Conservation (phyloP, 2,797 vertebrate genomes). For the Pseudochirops corinnae region DNA sequence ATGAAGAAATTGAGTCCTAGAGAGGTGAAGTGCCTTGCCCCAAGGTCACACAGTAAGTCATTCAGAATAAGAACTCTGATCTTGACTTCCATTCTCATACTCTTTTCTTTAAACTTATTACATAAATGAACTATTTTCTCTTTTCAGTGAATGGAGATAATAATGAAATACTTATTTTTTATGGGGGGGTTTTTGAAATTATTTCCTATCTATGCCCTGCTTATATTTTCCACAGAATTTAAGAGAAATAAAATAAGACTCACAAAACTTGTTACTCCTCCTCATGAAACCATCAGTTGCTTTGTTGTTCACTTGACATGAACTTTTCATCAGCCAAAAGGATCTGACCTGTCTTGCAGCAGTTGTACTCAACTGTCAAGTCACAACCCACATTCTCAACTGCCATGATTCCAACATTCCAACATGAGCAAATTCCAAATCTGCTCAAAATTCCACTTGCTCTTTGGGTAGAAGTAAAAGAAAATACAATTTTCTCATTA, state of each 20-base stretch:
- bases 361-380: slow-evolving; percentile 1
- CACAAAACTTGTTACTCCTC: not conserved
- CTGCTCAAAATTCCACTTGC: not conserved
- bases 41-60: not conserved
- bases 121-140: not conserved
- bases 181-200: not conserved
- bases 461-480: not conserved
- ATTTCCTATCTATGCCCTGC: not conserved
- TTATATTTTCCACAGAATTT: not conserved
- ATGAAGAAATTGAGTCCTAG: not conserved
- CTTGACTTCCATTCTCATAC: not conserved
- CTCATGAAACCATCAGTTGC: not conserved
- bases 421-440: not conserved
- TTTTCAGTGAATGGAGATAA: not conserved
- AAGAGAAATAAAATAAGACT: not conserved
- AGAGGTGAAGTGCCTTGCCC: not conserved
- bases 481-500: not conserved
- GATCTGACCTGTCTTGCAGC: not conserved
- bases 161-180: not conserved
- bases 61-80: not conserved
- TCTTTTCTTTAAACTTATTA: not conserved
- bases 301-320: not conserved
- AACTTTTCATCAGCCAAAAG: not conserved
- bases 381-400: slow-evolving; percentile 2
- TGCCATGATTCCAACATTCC: slow-evolving; percentile 4